Evolutionary conservation across 2,113 vertebrate species (phyloP), one percentile per base, ranked within the genome.

Genomic region (Tricholaema leucomelas): DNA sequence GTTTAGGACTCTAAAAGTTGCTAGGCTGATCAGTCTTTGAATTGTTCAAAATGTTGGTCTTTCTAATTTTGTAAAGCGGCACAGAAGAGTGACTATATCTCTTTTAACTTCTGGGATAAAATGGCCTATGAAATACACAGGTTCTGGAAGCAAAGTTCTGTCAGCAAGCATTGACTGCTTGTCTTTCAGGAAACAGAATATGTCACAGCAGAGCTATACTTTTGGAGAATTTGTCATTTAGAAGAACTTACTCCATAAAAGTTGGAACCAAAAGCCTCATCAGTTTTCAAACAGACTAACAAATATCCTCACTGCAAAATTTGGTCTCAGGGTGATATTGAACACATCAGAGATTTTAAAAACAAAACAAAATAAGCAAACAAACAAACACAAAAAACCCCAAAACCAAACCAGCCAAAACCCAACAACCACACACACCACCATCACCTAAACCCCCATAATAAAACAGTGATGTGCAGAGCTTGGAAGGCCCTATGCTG

Each of bases 271-370:
- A 65, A n/a, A 85, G 1, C 9, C 20, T 35, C 15, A 35, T 14
- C 1, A 4, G 42, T 40, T 84, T 55, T 59, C 15, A 82, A 24
- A 59, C 15, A 48, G 46, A 24, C 1, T 4, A 31, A 36, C 10
- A 24, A 52, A 31, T 52, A 12, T 35, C 33, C 8, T 61, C 15
- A 58, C 12, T 30, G 24, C 4, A 76, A 12, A 23, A 71, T 9
- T 0, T 5, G 6, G 10, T 50, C 35, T 75, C 0, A 0, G 19
- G 5, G 1, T 36, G 15, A 19, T 46, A 55, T 23, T 19, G 58
- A 56, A 58, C 12, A 55, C 1, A 5, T 11, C 13, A 85, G 19
- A 46, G 33, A 25, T 50, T 50, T 50, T 48, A 78, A 12, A 50
- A 35, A 38, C 69, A 75, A 77, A 50, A 12, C 23, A 24, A 50